phyloP scores from a whole-genome alignment of 2,113 vertebrate genomes.

The Gila orcuttii region DNA sequence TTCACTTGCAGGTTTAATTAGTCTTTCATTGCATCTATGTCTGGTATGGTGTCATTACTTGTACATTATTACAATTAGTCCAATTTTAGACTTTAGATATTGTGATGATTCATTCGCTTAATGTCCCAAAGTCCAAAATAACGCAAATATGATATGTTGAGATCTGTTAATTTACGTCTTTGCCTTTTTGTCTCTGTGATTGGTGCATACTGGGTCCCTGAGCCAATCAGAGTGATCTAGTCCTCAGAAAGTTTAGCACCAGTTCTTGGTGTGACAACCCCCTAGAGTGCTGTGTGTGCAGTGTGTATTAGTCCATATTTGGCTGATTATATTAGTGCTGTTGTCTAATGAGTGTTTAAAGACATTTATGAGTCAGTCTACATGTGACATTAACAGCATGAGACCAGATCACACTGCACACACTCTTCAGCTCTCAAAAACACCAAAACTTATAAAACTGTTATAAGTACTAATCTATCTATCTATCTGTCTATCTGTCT shows the following conservation, averaged over 20 bases:
- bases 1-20: neutral
- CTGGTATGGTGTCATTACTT: neutral
- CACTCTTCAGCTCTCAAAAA: neutral
- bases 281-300: neutral
- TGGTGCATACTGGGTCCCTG: neutral
- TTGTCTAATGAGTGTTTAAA: conserved; percentile 33
- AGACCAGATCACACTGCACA: conserved; percentile 29
- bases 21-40: neutral
- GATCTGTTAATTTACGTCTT: neutral
- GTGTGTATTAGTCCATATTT: neutral
- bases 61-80: neutral
- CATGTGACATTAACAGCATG: conserved; percentile 25
- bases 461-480: neutral
- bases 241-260: conserved; percentile 2
- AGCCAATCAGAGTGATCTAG: neutral
- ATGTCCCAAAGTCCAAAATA: neutral
- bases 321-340: conserved; percentile 9
- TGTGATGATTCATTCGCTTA: neutral
- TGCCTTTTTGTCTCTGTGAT: neutral
- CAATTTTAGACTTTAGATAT: neutral
- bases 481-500: too few relatives aligned
- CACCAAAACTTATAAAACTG: neutral
- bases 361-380: conserved; percentile 25
- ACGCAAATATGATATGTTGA: neutral
- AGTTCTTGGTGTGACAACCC: neutral